Conservation (phyloP, 2,888 invertebrate genomes). For the Smittia sp. region DNA sequence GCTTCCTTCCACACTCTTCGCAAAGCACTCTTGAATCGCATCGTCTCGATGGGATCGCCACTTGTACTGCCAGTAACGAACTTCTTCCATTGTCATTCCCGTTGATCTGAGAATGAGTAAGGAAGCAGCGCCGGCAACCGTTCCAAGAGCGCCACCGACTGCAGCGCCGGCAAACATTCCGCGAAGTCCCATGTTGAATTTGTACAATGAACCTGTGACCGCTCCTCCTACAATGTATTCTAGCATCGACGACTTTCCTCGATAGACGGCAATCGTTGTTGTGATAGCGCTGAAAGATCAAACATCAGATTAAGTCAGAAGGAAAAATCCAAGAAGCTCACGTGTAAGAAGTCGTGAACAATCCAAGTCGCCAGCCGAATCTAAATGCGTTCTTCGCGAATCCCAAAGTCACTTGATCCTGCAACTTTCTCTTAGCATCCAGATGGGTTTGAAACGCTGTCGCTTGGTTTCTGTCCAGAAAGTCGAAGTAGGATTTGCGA, state of each 20-base stretch:
- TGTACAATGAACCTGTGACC: slow-evolving; percentile 52
- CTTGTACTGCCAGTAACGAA: slow-evolving; percentile 60
- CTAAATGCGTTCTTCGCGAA: slow-evolving; percentile 70
- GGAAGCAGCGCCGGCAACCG: slow-evolving; percentile 59
- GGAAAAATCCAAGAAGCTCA: slow-evolving; percentile 54
- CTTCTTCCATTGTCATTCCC: slow-evolving; percentile 64
- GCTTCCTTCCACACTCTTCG: neutral
- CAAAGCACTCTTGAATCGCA: slow-evolving; percentile 46
- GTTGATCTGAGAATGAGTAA: slow-evolving; percentile 58
- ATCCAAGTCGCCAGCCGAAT: slow-evolving; percentile 67
- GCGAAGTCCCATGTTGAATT: slow-evolving; percentile 62
- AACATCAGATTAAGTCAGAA: slow-evolving; percentile 45
- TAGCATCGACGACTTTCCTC: slow-evolving; percentile 63
- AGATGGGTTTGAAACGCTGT: slow-evolving; percentile 63
- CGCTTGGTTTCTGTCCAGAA: slow-evolving; percentile 72
- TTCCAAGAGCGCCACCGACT: slow-evolving; percentile 63
- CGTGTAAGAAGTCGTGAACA: slow-evolving; percentile 66
- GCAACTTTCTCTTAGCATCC: slow-evolving; percentile 70
- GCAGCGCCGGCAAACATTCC: slow-evolving; percentile 66
- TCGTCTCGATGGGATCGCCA: slow-evolving; percentile 53
- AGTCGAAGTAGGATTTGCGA: slow-evolving; percentile 61
- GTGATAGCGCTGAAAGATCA: slow-evolving; percentile 58
- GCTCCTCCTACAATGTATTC: slow-evolving; percentile 67
- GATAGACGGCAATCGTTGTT: slow-evolving; percentile 64
- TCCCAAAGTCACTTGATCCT: slow-evolving; percentile 65